Base-by-base conservation (phyloP, 2,797 vertebrate genomes). In the Bradypodion ventrale region DNA sequence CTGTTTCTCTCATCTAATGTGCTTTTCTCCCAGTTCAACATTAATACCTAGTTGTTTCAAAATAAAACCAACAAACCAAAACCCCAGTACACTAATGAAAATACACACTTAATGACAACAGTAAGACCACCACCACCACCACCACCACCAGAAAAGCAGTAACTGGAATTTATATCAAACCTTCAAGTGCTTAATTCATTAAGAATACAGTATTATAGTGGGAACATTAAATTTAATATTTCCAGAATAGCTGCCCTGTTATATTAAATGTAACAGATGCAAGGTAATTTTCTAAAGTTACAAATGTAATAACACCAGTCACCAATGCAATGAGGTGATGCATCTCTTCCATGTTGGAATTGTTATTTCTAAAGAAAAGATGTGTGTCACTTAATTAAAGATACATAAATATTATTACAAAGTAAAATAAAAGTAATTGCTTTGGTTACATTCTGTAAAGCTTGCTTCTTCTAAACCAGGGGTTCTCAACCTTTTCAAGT, bases 151-250 rank as follows among this genome's bases (percentile, higher is more conserved):
- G 32, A 69, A 76, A 32, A 74, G 23, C 19, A 82, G 21, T 29
- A 7, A 5, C 87, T 81, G 80, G 37, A n/a, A 0, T 84, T 44
- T 15, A 12, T 65, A 74, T 0, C 21, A 13, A 65, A 73, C 35
- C 7, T 81, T 0, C 25, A 72, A 27, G 29, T 77, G 0, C 16
- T 78, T 29, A 56, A 32, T 46, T 66, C 16, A 10, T 23, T 56
- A 37, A 81, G n/a, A 1, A 63, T 32, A 78, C 1, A 7, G 8
- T 42, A 59, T 73, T 86, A 74, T 78, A 60, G 52, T 29, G 5
- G n/a, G 29, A 72, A 73, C 10, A 59, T 25, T 46, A 42, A 56
- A 68, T 88, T 85, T 74, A 85, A 46, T 62, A 25, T 21, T 29
- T 32, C 60, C 42, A 23, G 42, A 70, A 70, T 29, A 76, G 52